phyloP scores from a whole-genome alignment of 2,888 invertebrate species.

The Leptinotarsa peninsularis region DNA sequence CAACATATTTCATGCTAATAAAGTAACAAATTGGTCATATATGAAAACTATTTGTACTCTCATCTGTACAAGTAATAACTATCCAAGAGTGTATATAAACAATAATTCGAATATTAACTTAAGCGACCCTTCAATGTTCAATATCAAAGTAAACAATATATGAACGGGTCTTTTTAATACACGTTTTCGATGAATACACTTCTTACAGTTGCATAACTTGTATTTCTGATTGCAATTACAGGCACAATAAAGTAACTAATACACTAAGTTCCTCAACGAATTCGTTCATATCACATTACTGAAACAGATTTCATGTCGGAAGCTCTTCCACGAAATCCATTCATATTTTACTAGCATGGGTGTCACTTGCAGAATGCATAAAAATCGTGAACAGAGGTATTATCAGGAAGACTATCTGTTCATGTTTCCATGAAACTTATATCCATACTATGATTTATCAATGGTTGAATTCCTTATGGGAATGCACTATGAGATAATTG shows the following conservation, averaged over 20 bases:
- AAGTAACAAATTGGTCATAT: slow-evolving; percentile 56
- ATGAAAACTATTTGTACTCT: slow-evolving; percentile 58
- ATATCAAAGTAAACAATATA: slow-evolving; percentile 43
- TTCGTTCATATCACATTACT: slow-evolving; percentile 61
- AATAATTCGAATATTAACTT: slow-evolving; percentile 32
- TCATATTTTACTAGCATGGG: slow-evolving; percentile 26
- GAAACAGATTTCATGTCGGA: slow-evolving; percentile 59
- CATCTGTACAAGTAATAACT: slow-evolving; percentile 49
- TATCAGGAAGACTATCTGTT: not conserved
- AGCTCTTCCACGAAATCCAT: slow-evolving; percentile 27
- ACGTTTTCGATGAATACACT: slow-evolving; percentile 59
- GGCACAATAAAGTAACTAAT: slow-evolving; percentile 65
- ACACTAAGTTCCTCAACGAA: slow-evolving; percentile 52
- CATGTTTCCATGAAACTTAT: not conserved
- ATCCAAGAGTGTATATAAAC: slow-evolving; percentile 35
- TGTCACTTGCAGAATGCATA: slow-evolving; percentile 17
- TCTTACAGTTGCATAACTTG: slow-evolving; percentile 55
- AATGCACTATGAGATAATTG: not conserved
- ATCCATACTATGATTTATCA: not conserved
- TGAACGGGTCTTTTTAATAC: slow-evolving; percentile 46
- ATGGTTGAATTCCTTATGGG: not conserved
- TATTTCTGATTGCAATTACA: slow-evolving; percentile 61
- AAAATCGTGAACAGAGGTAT: not conserved
- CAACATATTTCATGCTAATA: slow-evolving; percentile 35
- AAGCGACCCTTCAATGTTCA: slow-evolving; percentile 42